Percentiles rank a stretch among this genome's conserved stretches.
These are phyloP conservation scores for Epinephelus fuscoguttatus DNA, from an alignment of 2,113 vertebrate genomes.

Conservation along the genomic window DNA sequence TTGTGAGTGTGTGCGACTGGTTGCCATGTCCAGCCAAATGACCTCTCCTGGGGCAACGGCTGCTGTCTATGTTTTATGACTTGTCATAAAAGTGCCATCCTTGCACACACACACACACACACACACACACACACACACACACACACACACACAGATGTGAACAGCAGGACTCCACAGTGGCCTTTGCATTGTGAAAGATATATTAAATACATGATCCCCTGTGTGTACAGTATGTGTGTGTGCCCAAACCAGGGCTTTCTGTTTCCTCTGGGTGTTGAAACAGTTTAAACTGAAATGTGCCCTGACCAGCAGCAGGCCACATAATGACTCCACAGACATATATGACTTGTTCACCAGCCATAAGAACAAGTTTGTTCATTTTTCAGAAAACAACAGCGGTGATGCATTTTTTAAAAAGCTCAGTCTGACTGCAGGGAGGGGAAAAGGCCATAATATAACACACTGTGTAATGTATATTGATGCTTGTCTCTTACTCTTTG, in stretches of 20 bases:
- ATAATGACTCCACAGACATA: neutral
- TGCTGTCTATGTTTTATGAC: slow-evolving; percentile 63
- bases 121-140: slow-evolving; percentile 22
- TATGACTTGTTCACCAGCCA: neutral
- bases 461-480: neutral
- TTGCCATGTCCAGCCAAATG: slow-evolving; percentile 59
- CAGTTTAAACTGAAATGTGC: slow-evolving; percentile 14
- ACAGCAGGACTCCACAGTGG: slow-evolving; percentile 39
- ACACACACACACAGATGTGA: neutral
- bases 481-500: neutral
- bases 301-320: slow-evolving; percentile 4
- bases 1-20: slow-evolving; percentile 34
- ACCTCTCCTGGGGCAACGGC: slow-evolving; percentile 66
- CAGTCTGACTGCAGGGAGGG: neutral
- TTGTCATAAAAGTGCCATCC: slow-evolving; percentile 59
- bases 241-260: neutral
- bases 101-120: slow-evolving; percentile 2
- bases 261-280: slow-evolving; percentile 6
- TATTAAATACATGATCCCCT: neutral
- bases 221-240: neutral
- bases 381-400: neutral
- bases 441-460: neutral
- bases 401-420: neutral
- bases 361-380: neutral
- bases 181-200: slow-evolving; percentile 32